Conservation (phyloP, 2,888 invertebrate genomes). For the Rhorus exstirpatorius region DNA sequence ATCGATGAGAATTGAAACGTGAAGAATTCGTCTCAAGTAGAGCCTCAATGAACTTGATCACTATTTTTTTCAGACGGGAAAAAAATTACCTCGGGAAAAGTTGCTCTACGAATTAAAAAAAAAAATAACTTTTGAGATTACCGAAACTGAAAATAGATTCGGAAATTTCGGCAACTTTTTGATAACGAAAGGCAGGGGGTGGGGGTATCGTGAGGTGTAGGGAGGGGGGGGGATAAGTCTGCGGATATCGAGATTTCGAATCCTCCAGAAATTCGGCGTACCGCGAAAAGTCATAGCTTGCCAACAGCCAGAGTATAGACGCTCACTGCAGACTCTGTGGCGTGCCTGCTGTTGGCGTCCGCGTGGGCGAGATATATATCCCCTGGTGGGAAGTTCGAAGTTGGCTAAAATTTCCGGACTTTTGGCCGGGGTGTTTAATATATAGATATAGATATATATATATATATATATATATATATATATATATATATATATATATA, state of each 20-base stretch:
- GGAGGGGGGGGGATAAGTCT: background rate
- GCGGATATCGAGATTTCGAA: conserved; percentile 47
- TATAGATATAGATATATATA: background rate
- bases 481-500: conserved; percentile 6
- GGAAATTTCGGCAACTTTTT: background rate
- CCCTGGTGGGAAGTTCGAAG: conserved; percentile 41
- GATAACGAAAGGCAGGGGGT: background rate
- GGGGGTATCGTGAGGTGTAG: background rate
- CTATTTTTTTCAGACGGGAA: too few relatives aligned
- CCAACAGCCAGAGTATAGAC: conserved; percentile 13
- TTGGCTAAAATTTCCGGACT: conserved; percentile 65
- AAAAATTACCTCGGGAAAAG: too few relatives aligned
- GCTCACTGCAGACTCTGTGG: conserved; percentile 32
- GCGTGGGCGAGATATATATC: conserved; percentile 12
- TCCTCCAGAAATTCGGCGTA: conserved; percentile 32
- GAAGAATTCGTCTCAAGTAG: too few relatives aligned
- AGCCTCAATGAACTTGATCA: too few relatives aligned
- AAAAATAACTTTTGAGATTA: background rate
- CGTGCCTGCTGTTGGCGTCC: conserved; percentile 42
- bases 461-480: conserved; percentile 1
- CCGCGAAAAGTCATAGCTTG: conserved; percentile 32
- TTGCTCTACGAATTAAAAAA: background rate
- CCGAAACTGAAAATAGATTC: background rate
- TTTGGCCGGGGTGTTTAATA: conserved; percentile 7
- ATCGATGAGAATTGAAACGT: too few relatives aligned